Percentiles rank a stretch among this genome's conserved stretches.
These are phyloP conservation scores for Hirtodrosophila confusa DNA, from an alignment of 2,888 invertebrate genomes.

Conservation along the genomic window DNA sequence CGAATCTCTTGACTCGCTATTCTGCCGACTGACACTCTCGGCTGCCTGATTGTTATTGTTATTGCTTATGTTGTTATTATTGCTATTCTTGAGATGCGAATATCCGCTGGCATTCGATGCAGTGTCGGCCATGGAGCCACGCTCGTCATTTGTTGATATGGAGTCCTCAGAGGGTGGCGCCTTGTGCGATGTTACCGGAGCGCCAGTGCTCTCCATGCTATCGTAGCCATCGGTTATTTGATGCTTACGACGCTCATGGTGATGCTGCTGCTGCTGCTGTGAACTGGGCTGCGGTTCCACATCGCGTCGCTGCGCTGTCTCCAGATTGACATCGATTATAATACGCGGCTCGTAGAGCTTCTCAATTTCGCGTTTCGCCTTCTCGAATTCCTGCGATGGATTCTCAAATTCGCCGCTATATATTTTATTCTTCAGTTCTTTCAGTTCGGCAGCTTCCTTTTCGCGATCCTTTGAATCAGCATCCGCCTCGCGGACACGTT, in stretches of 20 bases:
- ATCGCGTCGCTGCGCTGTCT: slow-evolving; percentile 87
- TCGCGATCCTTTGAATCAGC: slow-evolving; percentile 94
- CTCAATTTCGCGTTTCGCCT: slow-evolving; percentile 90
- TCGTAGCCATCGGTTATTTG: slow-evolving; percentile 82
- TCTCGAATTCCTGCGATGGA: slow-evolving; percentile 88
- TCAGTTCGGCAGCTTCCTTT: slow-evolving; percentile 94
- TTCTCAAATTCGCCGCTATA: slow-evolving; percentile 88
- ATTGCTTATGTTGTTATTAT: slow-evolving; percentile 46
- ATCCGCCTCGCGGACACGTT: slow-evolving; percentile 97
- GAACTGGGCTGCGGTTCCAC: slow-evolving; percentile 82
- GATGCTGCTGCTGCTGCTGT: slow-evolving; percentile 30
- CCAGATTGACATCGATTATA: slow-evolving; percentile 88
- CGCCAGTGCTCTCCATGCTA: slow-evolving; percentile 23
- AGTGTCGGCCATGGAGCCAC: slow-evolving; percentile 91
- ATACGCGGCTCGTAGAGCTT: slow-evolving; percentile 93
- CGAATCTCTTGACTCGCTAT: slow-evolving; percentile 82
- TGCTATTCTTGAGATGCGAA: slow-evolving; percentile 55
- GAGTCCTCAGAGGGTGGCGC: slow-evolving; percentile 72
- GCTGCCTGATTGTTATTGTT: slow-evolving; percentile 38
- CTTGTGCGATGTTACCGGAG: slow-evolving; percentile 1
- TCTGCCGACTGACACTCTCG: slow-evolving; percentile 67
- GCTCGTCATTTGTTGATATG: slow-evolving; percentile 81
- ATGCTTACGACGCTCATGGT: slow-evolving; percentile 75
- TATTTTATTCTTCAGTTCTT: slow-evolving; percentile 91
- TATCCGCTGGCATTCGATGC: slow-evolving; percentile 85